Evolutionary conservation across 2,888 invertebrate species (phyloP), one percentile per base, ranked within the genome.

Genomic region (Cephus nigrinus): DNA sequence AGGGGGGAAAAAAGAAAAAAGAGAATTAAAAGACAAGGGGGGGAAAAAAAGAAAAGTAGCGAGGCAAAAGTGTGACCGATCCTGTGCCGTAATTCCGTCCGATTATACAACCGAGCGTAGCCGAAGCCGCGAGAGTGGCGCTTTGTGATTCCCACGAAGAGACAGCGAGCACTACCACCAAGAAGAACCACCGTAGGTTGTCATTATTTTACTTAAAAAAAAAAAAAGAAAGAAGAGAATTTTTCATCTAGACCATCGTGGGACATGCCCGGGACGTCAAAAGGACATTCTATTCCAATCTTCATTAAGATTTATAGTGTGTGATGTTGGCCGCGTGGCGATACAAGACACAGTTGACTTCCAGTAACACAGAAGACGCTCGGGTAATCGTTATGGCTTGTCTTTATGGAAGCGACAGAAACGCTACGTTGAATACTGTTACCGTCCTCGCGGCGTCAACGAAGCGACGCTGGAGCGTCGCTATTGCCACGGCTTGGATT

Each of bases 41-140:
- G 12, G 30, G 31, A 15, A 34, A 35, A 73, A 68, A 68, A 73
- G 12, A 32, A 33, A 12, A 0, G 40, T 73, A 40, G 68, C 71
- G 75, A 78, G 72, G 75, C 78, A 78, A 78, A 78, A 78, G 78
- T 78, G 75, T 78, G 75, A 78, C 78, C 75, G 78, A 75, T 78
- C 68, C 35, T 33, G 75, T 77, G 77, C 74, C 78, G 78, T 75
- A 78, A 78, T 75, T 69, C 23, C 35, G 32, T 69, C 12, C 75
- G 69, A 75, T 32, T 33, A 34, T n/a, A 68, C 34, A 75, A 72
- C 78, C 72, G 55, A 55, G 55, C 55, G 55, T 23, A 55, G 55
- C 23, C 55, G 55, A 55, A 55, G 55, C 55, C 55, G 55, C 55
- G 55, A 55, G 55, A 55, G 55, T 55, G 23, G 74, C 74, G 55